Percentiles rank a stretch among this genome's conserved stretches.
Conservation (phyloP, 2,113 vertebrate genomes). For the Heptranchias perlo region DNA sequence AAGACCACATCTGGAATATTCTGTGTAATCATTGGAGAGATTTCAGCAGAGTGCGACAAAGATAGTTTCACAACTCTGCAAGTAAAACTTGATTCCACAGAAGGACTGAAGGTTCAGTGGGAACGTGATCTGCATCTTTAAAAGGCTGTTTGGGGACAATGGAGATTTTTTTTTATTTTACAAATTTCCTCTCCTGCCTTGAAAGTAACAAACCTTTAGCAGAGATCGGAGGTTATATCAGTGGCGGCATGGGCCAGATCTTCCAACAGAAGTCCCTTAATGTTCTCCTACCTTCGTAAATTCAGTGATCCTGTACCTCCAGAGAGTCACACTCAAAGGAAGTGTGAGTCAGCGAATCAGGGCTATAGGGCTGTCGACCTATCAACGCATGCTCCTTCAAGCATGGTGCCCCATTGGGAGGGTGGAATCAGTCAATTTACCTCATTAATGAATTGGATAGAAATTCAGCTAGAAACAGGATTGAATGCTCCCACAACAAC, state of each 20-base stretch:
- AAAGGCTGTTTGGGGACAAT: not conserved
- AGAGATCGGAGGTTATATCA: not conserved
- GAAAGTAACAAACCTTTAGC: not conserved
- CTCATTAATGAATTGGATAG: not conserved
- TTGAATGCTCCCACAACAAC: not conserved
- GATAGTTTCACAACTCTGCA: not conserved
- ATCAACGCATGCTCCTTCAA: not conserved
- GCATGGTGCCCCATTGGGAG: not conserved
- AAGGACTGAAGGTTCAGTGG: not conserved
- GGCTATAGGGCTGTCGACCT: not conserved
- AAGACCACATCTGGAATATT: not conserved
- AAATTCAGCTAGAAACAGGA: not conserved
- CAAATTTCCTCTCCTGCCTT: not conserved
- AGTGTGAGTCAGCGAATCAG: not conserved
- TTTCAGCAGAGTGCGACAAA: not conserved
- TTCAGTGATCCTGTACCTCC: not conserved
- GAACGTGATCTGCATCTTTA: not conserved
- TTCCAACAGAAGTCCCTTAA: not conserved
- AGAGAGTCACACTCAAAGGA: not conserved
- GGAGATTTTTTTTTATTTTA: not conserved
- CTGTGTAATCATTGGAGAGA: not conserved
- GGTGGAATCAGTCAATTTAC: not conserved
- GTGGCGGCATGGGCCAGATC: not conserved
- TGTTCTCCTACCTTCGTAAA: no score
- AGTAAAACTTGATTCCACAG: not conserved